These are phyloP conservation scores for Nudaria mundana DNA, from an alignment of 2,888 invertebrate species.

Conservation along the genomic window DNA sequence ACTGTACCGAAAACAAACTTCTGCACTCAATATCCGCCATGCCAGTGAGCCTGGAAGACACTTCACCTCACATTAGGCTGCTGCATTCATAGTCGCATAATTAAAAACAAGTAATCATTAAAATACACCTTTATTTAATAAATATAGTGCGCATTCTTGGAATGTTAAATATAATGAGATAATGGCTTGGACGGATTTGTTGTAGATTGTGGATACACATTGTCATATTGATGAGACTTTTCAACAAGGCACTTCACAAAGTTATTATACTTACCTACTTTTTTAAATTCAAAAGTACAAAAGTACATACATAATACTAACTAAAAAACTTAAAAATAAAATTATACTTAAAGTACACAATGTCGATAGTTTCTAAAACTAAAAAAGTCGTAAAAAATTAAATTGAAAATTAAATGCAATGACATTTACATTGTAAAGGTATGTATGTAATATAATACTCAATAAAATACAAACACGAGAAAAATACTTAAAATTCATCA, in stretches of 20 bases:
- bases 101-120: slow-evolving; percentile 11
- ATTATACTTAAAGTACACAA: slow-evolving; percentile 1
- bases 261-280: neutral
- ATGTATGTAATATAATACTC: neutral
- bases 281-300: slow-evolving; percentile 1
- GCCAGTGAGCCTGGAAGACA: no score
- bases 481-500: no score
- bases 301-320: neutral
- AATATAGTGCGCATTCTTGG: slow-evolving; percentile 39
- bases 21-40: no score
- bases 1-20: no score
- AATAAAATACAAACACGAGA: no score
- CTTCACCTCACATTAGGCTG: no score
- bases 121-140: slow-evolving; percentile 42
- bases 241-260: slow-evolving; percentile 21
- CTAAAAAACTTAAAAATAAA: neutral
- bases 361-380: slow-evolving; percentile 1
- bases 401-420: neutral
- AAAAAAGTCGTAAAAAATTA: slow-evolving; percentile 1
- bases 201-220: slow-evolving; percentile 12
- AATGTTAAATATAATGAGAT: slow-evolving; percentile 39
- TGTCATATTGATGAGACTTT: slow-evolving; percentile 15
- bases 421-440: no score
- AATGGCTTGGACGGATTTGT: slow-evolving; percentile 37
- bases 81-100: no score